Evolutionary conservation across 2,113 vertebrate genomes (phyloP).

Genomic region (Phaethon lepturus): DNA sequence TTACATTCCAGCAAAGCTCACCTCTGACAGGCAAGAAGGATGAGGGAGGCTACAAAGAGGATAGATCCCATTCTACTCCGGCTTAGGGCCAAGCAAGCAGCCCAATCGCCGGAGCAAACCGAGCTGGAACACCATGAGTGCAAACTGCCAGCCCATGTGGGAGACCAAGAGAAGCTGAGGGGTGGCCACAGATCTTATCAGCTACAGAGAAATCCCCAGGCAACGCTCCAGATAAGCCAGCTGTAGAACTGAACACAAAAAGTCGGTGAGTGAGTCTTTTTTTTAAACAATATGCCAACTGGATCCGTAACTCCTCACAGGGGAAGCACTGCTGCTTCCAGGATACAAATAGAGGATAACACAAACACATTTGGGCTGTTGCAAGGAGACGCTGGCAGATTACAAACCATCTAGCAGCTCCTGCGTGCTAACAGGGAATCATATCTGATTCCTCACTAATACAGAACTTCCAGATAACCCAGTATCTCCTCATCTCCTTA

Average conservation of each 20-base stretch:
- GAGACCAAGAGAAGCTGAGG: background rate
- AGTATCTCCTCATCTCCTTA: background rate
- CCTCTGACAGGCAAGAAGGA: background rate
- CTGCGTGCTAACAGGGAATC: background rate
- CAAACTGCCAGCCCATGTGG: background rate
- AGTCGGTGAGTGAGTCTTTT: background rate
- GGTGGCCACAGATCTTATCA: background rate
- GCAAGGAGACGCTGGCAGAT: background rate
- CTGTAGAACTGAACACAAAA: background rate
- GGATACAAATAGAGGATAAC: background rate
- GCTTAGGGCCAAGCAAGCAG: background rate
- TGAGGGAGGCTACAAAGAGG: background rate
- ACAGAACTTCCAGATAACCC: background rate
- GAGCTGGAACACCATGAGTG: background rate
- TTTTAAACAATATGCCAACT: background rate
- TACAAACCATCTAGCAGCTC: background rate
- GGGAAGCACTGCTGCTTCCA: background rate
- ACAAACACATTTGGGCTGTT: background rate
- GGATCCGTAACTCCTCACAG: background rate
- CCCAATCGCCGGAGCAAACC: background rate
- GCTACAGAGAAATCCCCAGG: background rate
- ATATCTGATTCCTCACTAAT: background rate
- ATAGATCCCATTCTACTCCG: background rate
- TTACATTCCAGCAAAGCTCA: background rate
- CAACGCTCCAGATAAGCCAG: background rate